These are phyloP conservation scores for Apis mellifera DNA, from an alignment of 1,140 invertebrate species.

Conservation along the genomic window Amel_HAv3.1 CM009936.2:13395501-13396000, in stretches of 20 bases:
- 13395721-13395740: no score
- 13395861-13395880: no score
- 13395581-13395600: slow-evolving; percentile 68
- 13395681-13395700: background rate
- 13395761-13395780: background rate
- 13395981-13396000: no score
- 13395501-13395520: slow-evolving; percentile 57
- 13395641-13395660: slow-evolving; percentile 49
- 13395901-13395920: no score
- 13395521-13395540: slow-evolving; percentile 62
- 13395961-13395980: no score
- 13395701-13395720: background rate
- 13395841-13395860: no score
- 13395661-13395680: background rate
- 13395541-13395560: slow-evolving; percentile 59
- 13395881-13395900: no score
- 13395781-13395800: background rate
- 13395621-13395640: slow-evolving; percentile 24
- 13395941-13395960: no score
- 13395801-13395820: no score
- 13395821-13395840: no score
- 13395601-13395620: slow-evolving; percentile 61
- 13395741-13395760: background rate
- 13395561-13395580: slow-evolving; percentile 46
- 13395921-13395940: no score